Evolutionary conservation across 1,140 invertebrate genomes (phyloP).

Genomic region (Drosophila orosa): DNA sequence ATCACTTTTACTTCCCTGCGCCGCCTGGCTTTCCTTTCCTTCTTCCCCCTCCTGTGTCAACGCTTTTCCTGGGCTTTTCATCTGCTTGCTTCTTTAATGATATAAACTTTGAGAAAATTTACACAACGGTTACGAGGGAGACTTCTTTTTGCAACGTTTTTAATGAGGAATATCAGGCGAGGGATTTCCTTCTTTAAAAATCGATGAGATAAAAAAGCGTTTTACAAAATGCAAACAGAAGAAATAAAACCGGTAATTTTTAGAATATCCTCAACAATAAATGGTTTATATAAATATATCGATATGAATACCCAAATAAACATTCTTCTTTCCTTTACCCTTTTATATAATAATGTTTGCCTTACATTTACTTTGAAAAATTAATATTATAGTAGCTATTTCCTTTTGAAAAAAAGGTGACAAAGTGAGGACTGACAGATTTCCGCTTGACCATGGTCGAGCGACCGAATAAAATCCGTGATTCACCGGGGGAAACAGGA

Average conservation of each 20-base stretch:
- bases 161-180: slow-evolving; percentile 14
- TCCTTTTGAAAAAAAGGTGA: slow-evolving; percentile 15
- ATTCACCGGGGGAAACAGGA: slow-evolving; percentile 29
- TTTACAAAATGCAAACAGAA: background rate
- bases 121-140: slow-evolving; percentile 1
- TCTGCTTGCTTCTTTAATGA: slow-evolving; percentile 22
- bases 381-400: background rate
- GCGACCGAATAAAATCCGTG: slow-evolving; percentile 6
- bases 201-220: background rate
- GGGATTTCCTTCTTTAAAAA: background rate
- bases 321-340: background rate
- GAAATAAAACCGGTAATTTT: no score
- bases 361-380: slow-evolving; percentile 1
- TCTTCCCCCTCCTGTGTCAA: background rate
- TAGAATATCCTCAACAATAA: background rate
- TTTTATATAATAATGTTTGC: background rate
- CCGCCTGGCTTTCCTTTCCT: background rate
- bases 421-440: slow-evolving; percentile 23
- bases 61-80: slow-evolving; percentile 15
- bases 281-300: background rate
- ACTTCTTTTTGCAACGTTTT: slow-evolving; percentile 17
- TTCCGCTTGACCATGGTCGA: slow-evolving; percentile 27
- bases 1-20: slow-evolving; percentile 24
- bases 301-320: background rate
- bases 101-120: slow-evolving; percentile 29